Percentiles rank a stretch among this genome's conserved stretches.
Conservation (phyloP, 2,113 vertebrate species). For the Donacobius atricapilla region DNA sequence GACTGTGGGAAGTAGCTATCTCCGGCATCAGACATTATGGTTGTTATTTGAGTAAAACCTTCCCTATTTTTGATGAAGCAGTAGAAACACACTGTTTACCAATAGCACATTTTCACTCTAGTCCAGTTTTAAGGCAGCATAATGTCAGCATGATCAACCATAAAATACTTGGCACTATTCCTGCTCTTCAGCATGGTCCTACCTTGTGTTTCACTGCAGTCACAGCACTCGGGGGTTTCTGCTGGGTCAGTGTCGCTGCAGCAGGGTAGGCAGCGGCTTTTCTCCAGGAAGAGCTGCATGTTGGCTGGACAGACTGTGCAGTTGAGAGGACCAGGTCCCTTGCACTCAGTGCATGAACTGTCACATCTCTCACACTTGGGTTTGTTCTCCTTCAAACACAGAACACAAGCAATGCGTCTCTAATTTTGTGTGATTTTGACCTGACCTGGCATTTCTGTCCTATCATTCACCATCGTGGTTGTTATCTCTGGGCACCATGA, state of each 20-base stretch:
- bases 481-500: neutral
- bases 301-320: constrained; percentile 81
- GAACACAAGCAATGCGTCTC: neutral
- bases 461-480: neutral
- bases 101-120: neutral
- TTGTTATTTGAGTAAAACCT: neutral
- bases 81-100: neutral
- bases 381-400: constrained; percentile 32
- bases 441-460: neutral
- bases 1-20: neutral
- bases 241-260: constrained; percentile 53
- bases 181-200: neutral
- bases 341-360: constrained; percentile 82
- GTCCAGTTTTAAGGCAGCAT: neutral
- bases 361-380: constrained; percentile 81
- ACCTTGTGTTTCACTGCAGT: constrained; percentile 79
- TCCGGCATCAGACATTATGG: accelerated
- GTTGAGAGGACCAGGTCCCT: constrained; percentile 78
- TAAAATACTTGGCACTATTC: neutral
- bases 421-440: neutral
- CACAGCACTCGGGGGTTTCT: constrained; percentile 79
- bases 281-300: constrained; percentile 73
- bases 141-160: neutral
- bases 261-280: constrained; percentile 85
- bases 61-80: neutral